phyloP scores from a whole-genome alignment of 2,888 invertebrate genomes.

The Lepidonotus clava region DNA sequence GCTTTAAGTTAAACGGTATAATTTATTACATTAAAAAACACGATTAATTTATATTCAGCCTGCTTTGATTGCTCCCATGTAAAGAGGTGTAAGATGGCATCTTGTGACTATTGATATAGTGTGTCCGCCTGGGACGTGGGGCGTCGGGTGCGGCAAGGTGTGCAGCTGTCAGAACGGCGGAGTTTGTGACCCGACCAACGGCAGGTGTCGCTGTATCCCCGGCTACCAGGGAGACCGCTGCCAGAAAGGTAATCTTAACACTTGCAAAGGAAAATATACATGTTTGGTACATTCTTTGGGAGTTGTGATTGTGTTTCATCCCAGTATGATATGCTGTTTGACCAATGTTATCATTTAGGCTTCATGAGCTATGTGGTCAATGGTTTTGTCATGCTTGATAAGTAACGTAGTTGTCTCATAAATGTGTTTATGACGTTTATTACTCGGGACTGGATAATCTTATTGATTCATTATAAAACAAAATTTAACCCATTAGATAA shows the following conservation, averaged over 20 bases:
- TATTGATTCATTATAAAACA: too few species aligned
- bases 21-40: background rate
- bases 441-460: too few species aligned
- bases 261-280: too few species aligned
- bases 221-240: slow-evolving; percentile 67
- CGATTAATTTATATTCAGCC: background rate
- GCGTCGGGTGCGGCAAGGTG: slow-evolving; percentile 76
- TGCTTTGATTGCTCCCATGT: background rate
- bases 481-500: too few species aligned
- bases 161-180: slow-evolving; percentile 81
- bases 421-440: too few species aligned
- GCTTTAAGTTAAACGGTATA: background rate
- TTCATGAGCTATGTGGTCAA: too few species aligned
- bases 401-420: too few species aligned
- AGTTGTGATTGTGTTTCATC: too few species aligned
- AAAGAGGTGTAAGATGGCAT: background rate
- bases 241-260: slow-evolving; percentile 52
- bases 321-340: too few species aligned
- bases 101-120: background rate
- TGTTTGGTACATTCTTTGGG: too few species aligned
- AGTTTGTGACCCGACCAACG: slow-evolving; percentile 78
- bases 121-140: slow-evolving; percentile 78
- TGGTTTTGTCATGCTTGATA: too few species aligned
- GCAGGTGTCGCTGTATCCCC: slow-evolving; percentile 72
- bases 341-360: too few species aligned